A percentile compares a stretch with the other conserved stretches of the same genome.
Evolutionary conservation across 1,140 invertebrate species (phyloP).

Genomic region (Nomia melanderi): DNA sequence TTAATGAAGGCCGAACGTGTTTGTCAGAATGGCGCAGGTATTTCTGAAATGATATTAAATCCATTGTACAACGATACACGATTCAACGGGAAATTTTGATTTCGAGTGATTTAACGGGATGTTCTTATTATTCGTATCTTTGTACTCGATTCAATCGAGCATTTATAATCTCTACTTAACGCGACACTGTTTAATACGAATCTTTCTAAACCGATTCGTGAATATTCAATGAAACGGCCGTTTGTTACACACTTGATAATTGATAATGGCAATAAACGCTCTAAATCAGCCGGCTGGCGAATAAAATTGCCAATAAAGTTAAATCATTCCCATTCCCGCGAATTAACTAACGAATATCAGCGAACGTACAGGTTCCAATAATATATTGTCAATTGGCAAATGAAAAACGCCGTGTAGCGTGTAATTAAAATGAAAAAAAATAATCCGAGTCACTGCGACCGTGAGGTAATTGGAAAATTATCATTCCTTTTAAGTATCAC

Average conservation of each 20-base stretch:
- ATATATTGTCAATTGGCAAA: neutral
- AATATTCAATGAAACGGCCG: neutral
- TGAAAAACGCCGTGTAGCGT: neutral
- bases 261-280: neutral
- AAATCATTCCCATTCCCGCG: neutral
- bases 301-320: neutral
- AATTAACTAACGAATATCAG: neutral
- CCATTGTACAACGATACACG: neutral
- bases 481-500: no score
- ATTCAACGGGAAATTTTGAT: neutral
- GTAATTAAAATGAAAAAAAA: no score
- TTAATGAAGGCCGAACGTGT: constrained; percentile 6
- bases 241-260: neutral
- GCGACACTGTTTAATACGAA: no score
- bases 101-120: neutral
- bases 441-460: no score
- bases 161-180: no score
- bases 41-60: neutral
- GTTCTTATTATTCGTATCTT: neutral
- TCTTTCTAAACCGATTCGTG: neutral
- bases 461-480: no score
- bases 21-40: neutral
- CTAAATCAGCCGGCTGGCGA: neutral
- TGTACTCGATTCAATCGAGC: neutral
- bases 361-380: neutral